phyloP scores from a whole-genome alignment of 2,113 vertebrate genomes.

The Salvelinus alpinus region DNA sequence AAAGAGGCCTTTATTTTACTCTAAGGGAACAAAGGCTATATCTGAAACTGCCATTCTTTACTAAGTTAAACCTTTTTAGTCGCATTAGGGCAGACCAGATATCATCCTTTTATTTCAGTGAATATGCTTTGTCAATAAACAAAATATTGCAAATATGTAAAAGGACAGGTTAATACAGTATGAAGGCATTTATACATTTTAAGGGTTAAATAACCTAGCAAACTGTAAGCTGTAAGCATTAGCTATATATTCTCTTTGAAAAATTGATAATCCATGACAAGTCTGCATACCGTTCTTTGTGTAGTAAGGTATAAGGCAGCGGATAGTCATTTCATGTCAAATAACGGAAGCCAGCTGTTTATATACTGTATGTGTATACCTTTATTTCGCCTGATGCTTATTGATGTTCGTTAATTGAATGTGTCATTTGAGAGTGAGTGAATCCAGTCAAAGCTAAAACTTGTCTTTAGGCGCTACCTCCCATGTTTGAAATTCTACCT shows the following conservation, averaged over 20 bases:
- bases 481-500: conserved; percentile 64
- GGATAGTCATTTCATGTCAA: conserved; percentile 62
- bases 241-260: conserved; percentile 63
- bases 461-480: conserved; percentile 63
- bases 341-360: conserved; percentile 74
- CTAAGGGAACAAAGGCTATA: conserved; percentile 75
- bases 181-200: conserved; percentile 67
- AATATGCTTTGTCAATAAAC: conserved; percentile 39
- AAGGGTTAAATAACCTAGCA: conserved; percentile 63
- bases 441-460: conserved; percentile 58
- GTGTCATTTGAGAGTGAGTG: conserved; percentile 62
- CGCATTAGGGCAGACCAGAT: conserved; percentile 69
- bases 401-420: conserved; percentile 69
- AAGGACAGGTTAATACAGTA: conserved; percentile 58
- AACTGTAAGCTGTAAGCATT: conserved; percentile 59
- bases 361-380: conserved; percentile 67
- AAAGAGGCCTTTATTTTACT: conserved; percentile 83
- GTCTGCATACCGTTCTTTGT: conserved; percentile 61
- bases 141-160: conserved; percentile 53
- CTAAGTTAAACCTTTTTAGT: conserved; percentile 71
- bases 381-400: conserved; percentile 65
- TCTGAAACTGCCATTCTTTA: conserved; percentile 84
- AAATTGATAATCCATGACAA: conserved; percentile 51
- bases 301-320: conserved; percentile 56
- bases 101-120: conserved; percentile 65